These are phyloP conservation scores for Caenorhabditis sulstoni DNA, from an alignment of 2,888 invertebrate genomes.

Conservation along the genomic window DNA sequence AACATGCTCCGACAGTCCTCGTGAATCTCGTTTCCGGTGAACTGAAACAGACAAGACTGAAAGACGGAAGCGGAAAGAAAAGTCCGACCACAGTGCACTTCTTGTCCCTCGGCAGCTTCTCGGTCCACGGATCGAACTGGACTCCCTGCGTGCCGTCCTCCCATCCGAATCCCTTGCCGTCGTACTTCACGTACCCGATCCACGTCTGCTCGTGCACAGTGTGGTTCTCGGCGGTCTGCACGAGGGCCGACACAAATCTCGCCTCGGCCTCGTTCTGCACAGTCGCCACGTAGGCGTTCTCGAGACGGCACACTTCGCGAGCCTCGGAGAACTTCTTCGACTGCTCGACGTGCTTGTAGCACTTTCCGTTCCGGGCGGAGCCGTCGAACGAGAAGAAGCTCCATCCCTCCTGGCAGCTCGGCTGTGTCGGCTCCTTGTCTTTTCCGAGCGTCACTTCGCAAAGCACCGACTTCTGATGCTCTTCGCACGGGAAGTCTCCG, in stretches of 20 bases:
- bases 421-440: slow-evolving; percentile 19
- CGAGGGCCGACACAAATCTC: slow-evolving; percentile 48
- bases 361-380: slow-evolving; percentile 31
- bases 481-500: slow-evolving; percentile 50
- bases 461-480: slow-evolving; percentile 38
- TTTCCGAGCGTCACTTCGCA: slow-evolving; percentile 50
- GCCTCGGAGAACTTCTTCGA: slow-evolving; percentile 42
- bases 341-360: slow-evolving; percentile 40
- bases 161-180: slow-evolving; percentile 39
- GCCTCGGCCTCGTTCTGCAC: slow-evolving; percentile 45
- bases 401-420: slow-evolving; percentile 50
- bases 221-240: slow-evolving; percentile 35
- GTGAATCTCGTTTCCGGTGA: slow-evolving; percentile 51
- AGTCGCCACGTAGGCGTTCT: slow-evolving; percentile 44
- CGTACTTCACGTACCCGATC: slow-evolving; percentile 54
- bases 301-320: slow-evolving; percentile 30
- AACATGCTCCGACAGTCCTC: slow-evolving; percentile 47
- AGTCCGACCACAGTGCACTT: slow-evolving; percentile 34
- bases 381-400: slow-evolving; percentile 46
- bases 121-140: slow-evolving; percentile 46
- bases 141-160: slow-evolving; percentile 31
- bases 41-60: slow-evolving; percentile 17
- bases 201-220: slow-evolving; percentile 47
- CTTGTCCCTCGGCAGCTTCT: slow-evolving; percentile 46
- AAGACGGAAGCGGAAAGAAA: background rate